phyloP scores from a whole-genome alignment of 2,797 vertebrate species.

The Uromys caudimaculatus region DNA sequence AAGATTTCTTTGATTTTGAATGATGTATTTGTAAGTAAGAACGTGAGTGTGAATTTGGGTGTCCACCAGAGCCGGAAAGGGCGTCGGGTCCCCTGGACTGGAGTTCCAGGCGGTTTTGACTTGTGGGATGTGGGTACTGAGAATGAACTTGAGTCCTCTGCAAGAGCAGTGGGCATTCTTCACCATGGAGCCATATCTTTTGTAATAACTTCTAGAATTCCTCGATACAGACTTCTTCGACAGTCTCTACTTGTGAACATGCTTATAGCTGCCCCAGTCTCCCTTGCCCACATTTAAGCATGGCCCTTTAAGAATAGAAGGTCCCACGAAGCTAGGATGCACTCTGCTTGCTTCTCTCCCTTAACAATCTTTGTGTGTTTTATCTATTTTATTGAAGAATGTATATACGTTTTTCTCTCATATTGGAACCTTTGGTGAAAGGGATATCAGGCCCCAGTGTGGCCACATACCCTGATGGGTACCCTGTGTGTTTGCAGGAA shows the following conservation, averaged over 20 bases:
- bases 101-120: background rate
- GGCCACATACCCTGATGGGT: background rate
- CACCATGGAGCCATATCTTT: background rate
- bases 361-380: conserved; percentile 5
- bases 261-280: background rate
- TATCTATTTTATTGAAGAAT: conserved; percentile 49
- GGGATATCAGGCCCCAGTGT: background rate
- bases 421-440: background rate
- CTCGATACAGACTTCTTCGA: background rate
- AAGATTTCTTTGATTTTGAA: background rate
- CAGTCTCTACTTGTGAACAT: accelerated
- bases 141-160: background rate
- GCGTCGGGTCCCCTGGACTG: background rate
- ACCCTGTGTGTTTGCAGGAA: conserved; percentile 88
- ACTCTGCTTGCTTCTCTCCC: conserved; percentile 37
- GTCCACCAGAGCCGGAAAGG: accelerated
- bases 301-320: conserved; percentile 28
- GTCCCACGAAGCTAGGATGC: background rate
- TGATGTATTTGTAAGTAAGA: background rate
- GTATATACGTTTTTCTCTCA: conserved; percentile 25
- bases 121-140: background rate
- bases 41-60: background rate
- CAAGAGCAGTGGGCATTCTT: background rate
- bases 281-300: background rate
- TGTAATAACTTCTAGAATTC: background rate